Percentiles rank a stretch among this genome's conserved stretches.
These are phyloP conservation scores for Serilophus lunatus DNA, from an alignment of 2,113 vertebrate genomes.

Conservation along the genomic window DNA sequence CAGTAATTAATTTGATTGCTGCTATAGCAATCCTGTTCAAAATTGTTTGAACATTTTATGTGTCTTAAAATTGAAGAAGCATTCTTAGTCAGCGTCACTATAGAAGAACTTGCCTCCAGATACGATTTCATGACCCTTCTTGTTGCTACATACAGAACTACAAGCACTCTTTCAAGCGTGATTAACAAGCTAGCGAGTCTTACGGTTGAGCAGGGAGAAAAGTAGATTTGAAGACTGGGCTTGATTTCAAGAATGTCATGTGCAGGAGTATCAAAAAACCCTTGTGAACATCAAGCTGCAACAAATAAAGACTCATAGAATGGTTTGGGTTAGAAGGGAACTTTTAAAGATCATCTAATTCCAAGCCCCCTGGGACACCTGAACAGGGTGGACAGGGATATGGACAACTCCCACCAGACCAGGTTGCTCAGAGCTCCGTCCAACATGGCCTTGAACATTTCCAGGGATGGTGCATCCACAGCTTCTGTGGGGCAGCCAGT, in stretches of 20 bases:
- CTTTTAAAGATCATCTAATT: not conserved
- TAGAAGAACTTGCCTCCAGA: not conserved
- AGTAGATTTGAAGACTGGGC: not conserved
- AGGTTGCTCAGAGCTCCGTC: not conserved
- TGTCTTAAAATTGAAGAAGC: not conserved
- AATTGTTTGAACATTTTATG: not conserved
- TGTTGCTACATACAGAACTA: not conserved
- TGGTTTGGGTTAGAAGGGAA: not conserved
- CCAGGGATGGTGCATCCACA: not conserved
- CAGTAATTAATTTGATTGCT: not conserved
- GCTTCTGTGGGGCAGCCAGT: not conserved
- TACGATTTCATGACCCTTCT: not conserved
- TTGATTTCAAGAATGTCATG: not conserved
- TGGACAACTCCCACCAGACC: not conserved
- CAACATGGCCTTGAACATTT: not conserved
- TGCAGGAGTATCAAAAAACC: not conserved
- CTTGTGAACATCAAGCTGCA: not conserved
- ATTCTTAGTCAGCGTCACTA: not conserved
- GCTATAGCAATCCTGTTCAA: not conserved
- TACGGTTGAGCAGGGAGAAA: not conserved
- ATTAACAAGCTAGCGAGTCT: not conserved
- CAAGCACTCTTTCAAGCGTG: not conserved
- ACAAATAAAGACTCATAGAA: not conserved
- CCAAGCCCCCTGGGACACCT: not conserved
- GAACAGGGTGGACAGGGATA: too few species aligned